A percentile compares a stretch with the other conserved stretches of the same genome.
phyloP scores from a whole-genome alignment of 2,113 vertebrate genomes.

The Melanerpes formicivorus region DNA sequence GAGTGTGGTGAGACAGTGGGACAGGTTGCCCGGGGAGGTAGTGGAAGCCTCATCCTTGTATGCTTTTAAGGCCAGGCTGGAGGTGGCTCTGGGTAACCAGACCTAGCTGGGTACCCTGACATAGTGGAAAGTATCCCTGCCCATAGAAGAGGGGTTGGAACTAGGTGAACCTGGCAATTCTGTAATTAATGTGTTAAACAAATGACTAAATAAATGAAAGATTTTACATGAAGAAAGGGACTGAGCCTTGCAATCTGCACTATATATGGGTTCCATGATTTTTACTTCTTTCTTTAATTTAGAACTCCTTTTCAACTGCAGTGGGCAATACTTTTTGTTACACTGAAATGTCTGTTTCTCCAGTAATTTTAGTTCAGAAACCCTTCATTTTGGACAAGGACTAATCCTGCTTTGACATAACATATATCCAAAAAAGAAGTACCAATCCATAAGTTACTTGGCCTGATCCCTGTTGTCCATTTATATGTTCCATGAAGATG shows the following conservation, averaged over 20 bases:
- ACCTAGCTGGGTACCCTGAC: too few relatives aligned
- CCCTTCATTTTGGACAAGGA: not conserved
- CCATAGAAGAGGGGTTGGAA: too few relatives aligned
- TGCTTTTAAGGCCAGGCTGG: too few relatives aligned
- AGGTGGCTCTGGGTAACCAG: too few relatives aligned
- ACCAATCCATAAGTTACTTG: not conserved
- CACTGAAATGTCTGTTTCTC: not conserved
- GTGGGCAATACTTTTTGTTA: not conserved
- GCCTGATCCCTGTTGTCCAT: too few relatives aligned
- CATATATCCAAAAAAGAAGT: not conserved
- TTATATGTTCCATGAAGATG: not conserved
- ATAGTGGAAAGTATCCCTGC: too few relatives aligned
- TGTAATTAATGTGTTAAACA: too few relatives aligned
- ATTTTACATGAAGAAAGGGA: not conserved
- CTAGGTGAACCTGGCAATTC: too few relatives aligned
- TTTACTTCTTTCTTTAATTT: not conserved
- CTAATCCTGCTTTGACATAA: not conserved
- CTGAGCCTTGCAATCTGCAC: not conserved
- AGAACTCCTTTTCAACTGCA: not conserved
- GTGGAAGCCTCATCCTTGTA: too few relatives aligned
- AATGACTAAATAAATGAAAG: too few relatives aligned
- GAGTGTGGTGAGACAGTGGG: too few relatives aligned
- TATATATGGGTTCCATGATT: not conserved
- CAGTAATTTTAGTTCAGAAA: not conserved
- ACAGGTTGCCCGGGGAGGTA: too few relatives aligned